A percentile compares a stretch with the other conserved stretches of the same genome.
Evolutionary conservation across 2,797 vertebrate genomes (phyloP).

Genomic region (Tenualosa ilisha): DNA sequence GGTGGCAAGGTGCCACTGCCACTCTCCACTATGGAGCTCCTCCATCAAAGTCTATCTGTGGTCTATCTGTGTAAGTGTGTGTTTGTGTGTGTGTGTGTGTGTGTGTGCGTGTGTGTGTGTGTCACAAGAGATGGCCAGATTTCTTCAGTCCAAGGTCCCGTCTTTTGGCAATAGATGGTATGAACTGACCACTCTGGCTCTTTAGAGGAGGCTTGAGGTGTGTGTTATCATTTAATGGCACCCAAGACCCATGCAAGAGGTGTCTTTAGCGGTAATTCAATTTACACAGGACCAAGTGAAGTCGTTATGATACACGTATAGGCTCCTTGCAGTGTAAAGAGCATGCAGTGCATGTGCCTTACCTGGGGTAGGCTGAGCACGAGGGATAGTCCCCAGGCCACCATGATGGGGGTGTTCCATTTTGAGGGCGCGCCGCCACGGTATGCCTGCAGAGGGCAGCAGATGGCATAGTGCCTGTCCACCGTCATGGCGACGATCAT

Average conservation of each 20-base stretch:
- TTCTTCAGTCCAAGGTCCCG: background rate
- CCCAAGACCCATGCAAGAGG: background rate
- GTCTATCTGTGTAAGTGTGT: background rate
- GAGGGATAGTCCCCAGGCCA: slow-evolving; percentile 82
- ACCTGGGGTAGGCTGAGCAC: slow-evolving; percentile 88
- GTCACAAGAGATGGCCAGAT: too few species aligned
- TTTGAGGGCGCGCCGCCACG: slow-evolving; percentile 75
- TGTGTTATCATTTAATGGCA: background rate
- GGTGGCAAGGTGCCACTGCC: background rate
- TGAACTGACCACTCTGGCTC: background rate
- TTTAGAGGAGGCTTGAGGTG: background rate
- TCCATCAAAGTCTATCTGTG: background rate
- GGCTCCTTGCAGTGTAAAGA: background rate
- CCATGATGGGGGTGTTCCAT: slow-evolving; percentile 75
- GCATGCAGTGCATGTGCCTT: background rate
- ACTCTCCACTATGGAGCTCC: background rate
- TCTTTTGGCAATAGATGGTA: background rate
- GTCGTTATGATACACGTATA: too few species aligned
- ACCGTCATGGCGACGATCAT: slow-evolving; percentile 88
- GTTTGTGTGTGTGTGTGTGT: slow-evolving; percentile 7
- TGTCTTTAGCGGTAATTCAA: too few species aligned
- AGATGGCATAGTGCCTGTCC: slow-evolving; percentile 89
- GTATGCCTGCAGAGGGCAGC: slow-evolving; percentile 84
- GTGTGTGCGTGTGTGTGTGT: background rate
- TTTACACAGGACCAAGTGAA: background rate